Base-by-base conservation (phyloP, 2,888 invertebrate species). In the Microplitis manilae region DNA sequence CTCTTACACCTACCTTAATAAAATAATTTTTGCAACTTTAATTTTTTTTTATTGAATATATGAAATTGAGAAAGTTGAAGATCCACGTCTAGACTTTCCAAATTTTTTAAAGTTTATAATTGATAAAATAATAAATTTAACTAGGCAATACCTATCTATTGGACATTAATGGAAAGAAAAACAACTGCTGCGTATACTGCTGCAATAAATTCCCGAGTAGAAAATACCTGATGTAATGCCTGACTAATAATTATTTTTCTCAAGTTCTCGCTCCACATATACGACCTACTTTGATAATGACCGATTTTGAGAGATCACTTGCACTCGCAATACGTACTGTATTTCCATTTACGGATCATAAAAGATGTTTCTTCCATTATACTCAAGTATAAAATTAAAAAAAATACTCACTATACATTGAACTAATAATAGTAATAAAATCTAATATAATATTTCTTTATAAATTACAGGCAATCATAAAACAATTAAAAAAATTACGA, bases 291-390 rank as follows among this genome's bases (percentile, higher is more conserved):
- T 30, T 69, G 13, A 68, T 76, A 4, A 76, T 76, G 64, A 41
- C 70, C 6, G 76, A 76, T 41, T 76, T 72, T 59, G 68, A 76
- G 20, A 71, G 38, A 2, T 71, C 71, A 5, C 20, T 76, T 17
- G 30, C 50, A 1, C 39, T 20, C 6, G 40, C 71, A 7, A 39
- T 67, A 9, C 1, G 13, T 7, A 65, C n/a, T 38, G 60, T 39
- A 0, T 76, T 39, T 41, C 69, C 59, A n/a, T 65, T 67, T 1
- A 67, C 67, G 38, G 30, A 9, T 6, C 38, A 60, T 50, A 62
- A 64, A 38, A 71, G 72, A 6, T 76, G 67, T 13, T 76, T 71
- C 40, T 76, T 72, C 15, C 72, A 72, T 72, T 72, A 76, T 38
- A 72, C 71, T 38, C 76, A 72, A 71, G 76, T 75, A 30, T 20